Percentiles rank a stretch among this genome's conserved stretches.
These are phyloP conservation scores for Periophthalmus magnuspinnatus DNA, from an alignment of 2,797 vertebrate genomes.

Conservation along the genomic window DNA sequence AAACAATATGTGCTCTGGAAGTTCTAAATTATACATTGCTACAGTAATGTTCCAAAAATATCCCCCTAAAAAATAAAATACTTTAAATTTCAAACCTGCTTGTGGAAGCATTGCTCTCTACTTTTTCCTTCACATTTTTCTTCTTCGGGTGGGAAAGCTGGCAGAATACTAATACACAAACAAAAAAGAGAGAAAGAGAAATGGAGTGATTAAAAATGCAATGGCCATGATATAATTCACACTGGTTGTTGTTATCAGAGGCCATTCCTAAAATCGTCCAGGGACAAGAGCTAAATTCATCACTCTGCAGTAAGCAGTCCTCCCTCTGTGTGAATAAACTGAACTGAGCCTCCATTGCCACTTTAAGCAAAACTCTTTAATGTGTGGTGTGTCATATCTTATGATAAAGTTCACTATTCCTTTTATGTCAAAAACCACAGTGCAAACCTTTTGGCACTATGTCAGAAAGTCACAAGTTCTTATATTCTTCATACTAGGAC, in stretches of 20 bases:
- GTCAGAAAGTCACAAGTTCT: too few species aligned
- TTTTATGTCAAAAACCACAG: too few species aligned
- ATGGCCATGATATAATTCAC: constrained; percentile 20
- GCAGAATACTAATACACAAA: constrained; percentile 61
- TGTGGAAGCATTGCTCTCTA: constrained; percentile 52
- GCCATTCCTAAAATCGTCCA: constrained; percentile 53
- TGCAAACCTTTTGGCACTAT: too few species aligned
- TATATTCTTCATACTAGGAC: too few species aligned
- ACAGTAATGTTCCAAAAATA: constrained; percentile 75
- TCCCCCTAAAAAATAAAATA: constrained; percentile 65
- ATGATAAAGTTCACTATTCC: too few species aligned
- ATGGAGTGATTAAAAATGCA: constrained; percentile 60
- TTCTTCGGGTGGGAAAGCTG: constrained; percentile 31
- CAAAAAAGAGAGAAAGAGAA: constrained; percentile 38
- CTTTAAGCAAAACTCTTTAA: not conserved
- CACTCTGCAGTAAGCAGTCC: not conserved
- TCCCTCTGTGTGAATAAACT: not conserved
- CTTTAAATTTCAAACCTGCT: constrained; percentile 2
- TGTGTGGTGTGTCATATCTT: not conserved
- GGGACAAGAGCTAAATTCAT: constrained; percentile 19
- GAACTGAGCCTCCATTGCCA: not conserved
- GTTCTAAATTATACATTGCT: too few species aligned
- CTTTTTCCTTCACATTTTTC: constrained; percentile 50
- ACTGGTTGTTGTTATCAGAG: constrained; percentile 44
- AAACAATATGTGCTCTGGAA: constrained; percentile 78